Evolutionary conservation across 2,888 invertebrate genomes (phyloP), one percentile per base, ranked within the genome.

Genomic region (Nipponacmea schrenckii): DNA sequence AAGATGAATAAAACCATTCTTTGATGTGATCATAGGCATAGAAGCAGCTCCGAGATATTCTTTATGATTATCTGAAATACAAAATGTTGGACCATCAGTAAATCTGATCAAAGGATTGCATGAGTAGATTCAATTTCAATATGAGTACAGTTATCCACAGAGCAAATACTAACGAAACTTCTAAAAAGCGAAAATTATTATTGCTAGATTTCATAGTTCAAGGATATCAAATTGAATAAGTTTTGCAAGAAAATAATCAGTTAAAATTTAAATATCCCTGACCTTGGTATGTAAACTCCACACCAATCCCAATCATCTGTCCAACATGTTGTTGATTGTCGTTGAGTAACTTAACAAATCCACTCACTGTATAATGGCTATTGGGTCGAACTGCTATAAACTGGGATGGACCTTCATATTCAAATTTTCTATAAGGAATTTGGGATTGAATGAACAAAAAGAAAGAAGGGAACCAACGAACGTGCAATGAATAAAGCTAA

Each of bases 341-440:
- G 45, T 67, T 74, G 12, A 69, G 27, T 17, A 71, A 31, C 27
- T 67, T 68, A 2, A 71, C 56, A 68, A 68, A 71, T 45, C 67
- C 71, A n/a, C 27, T 45, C 63, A 68, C 71, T 3, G 26, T 27
- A 67, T 74, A 74, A 14, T 45, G 26, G 10, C 39, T 62, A 14
- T 66, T 69, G 5, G 66, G 63, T 12, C 8, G 44, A 20, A 62
- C 62, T 12, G 64, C n/a, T 39, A 72, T 62, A 15, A 5, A 7
- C 67, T 72, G 72, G 1, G 56, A 56, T 4, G 67, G 67, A 0
- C 67, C 67, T 56, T 68, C 67, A n/a, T 68, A 68, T 14, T 56
- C 26, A 39, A 50, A 31, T 0, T 68, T 48, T 39, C 67, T 68
- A 56, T 7, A 56, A 68, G 46, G 50, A 50, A 15, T 48, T 48